Percentiles rank a stretch among this genome's conserved stretches.
phyloP scores from a whole-genome alignment of 2,113 vertebrate species.

The Danio rerio region DNA sequence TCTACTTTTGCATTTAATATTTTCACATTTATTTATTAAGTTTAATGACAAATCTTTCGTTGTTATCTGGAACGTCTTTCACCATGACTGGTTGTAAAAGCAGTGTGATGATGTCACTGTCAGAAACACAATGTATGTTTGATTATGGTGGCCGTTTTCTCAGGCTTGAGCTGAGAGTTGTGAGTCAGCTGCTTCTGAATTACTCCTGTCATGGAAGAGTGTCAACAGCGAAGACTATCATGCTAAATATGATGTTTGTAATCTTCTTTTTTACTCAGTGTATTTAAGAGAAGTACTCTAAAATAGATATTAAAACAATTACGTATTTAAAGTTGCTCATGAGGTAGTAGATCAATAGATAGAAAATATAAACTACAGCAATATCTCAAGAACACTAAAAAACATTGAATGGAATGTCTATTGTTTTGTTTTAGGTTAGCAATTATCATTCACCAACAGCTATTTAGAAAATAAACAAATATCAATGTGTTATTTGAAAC shows the following conservation, averaged over 20 bases:
- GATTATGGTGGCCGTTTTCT: slow-evolving; percentile 40
- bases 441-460: neutral
- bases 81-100: neutral
- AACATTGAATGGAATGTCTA: too few relatives aligned
- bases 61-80: neutral
- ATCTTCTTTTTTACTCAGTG: too few relatives aligned
- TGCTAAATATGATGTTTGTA: too few relatives aligned
- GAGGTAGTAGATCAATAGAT: too few relatives aligned
- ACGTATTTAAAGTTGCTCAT: too few relatives aligned
- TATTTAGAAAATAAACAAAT: neutral
- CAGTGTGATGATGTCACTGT: neutral
- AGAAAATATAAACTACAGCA: too few relatives aligned
- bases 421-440: neutral
- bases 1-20: neutral
- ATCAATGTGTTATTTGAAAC: neutral
- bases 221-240: neutral
- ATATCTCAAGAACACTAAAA: too few relatives aligned
- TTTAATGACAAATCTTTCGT: neutral
- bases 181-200: slow-evolving; percentile 56
- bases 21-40: neutral
- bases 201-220: neutral
- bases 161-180: slow-evolving; percentile 39
- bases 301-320: too few relatives aligned
- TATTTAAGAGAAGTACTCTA: too few relatives aligned
- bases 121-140: slow-evolving; percentile 1